Percentiles rank a stretch among this genome's conserved stretches.
Conservation (phyloP, 2,113 vertebrate species). For the Orycteropus afer region DNA sequence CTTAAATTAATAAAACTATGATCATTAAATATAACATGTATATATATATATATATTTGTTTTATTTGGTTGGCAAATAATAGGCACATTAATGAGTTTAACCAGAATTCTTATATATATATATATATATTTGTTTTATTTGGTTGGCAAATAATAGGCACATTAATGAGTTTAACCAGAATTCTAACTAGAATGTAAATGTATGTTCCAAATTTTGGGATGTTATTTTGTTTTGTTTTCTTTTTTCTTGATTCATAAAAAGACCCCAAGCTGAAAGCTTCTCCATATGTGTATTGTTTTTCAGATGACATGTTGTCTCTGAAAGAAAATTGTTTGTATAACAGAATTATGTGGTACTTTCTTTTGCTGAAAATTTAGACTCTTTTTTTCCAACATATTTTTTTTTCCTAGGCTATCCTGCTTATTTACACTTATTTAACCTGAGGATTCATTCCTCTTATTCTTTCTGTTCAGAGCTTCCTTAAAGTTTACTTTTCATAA, state of each 20-base stretch:
- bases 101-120: background rate
- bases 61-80: background rate
- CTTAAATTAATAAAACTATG: background rate
- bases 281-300: background rate
- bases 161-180: slow-evolving; percentile 19
- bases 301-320: background rate
- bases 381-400: background rate
- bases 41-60: background rate
- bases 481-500: slow-evolving; percentile 2
- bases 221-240: background rate
- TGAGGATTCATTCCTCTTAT: background rate
- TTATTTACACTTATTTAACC: slow-evolving; percentile 31
- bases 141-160: background rate
- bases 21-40: background rate
- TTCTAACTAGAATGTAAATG: background rate
- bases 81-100: background rate
- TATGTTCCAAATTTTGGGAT: background rate
- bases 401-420: background rate
- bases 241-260: background rate
- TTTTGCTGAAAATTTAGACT: slow-evolving; percentile 20
- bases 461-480: background rate
- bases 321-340: background rate
- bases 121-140: background rate
- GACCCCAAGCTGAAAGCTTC: background rate
- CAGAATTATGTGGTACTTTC: background rate